phyloP scores from a whole-genome alignment of 2,113 vertebrate species.

The Paraplagusia blochii region DNA sequence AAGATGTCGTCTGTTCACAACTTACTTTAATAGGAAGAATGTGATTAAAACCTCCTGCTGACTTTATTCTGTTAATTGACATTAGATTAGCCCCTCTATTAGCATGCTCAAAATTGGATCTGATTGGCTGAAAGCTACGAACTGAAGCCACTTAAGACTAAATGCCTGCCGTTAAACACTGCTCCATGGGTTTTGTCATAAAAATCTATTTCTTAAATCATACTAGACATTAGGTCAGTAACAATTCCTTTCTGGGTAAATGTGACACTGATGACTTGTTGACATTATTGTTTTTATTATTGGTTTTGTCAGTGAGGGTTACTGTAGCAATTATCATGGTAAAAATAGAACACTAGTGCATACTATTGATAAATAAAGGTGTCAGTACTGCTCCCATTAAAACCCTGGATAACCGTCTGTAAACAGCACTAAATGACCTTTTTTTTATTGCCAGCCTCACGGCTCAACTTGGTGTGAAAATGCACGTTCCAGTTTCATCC shows the following conservation, averaged over 20 bases:
- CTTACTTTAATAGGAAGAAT: too few species aligned
- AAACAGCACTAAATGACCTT: too few species aligned
- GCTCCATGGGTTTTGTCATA: neutral
- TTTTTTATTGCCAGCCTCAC: too few species aligned
- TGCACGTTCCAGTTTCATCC: too few species aligned
- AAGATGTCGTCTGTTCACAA: too few species aligned
- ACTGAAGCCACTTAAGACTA: neutral
- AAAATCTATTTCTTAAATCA: constrained; percentile 12
- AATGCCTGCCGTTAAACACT: neutral
- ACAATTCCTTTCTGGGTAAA: neutral
- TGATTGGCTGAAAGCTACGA: constrained; percentile 1
- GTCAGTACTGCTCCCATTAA: too few species aligned
- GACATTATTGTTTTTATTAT: neutral
- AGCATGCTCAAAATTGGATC: neutral
- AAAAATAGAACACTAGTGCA: too few species aligned
- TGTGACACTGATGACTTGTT: neutral
- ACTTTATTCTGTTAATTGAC: constrained; percentile 6
- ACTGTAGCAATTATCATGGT: too few species aligned
- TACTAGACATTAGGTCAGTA: constrained; percentile 16
- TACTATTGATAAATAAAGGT: too few species aligned
- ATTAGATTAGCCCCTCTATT: neutral
- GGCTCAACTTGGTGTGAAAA: too few species aligned
- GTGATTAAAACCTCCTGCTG: neutral
- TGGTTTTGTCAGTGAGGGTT: too few species aligned
- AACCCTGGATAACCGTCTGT: too few species aligned